Conservation (phyloP, 2,888 invertebrate genomes). For the Conops quadrifasciatus region DNA sequence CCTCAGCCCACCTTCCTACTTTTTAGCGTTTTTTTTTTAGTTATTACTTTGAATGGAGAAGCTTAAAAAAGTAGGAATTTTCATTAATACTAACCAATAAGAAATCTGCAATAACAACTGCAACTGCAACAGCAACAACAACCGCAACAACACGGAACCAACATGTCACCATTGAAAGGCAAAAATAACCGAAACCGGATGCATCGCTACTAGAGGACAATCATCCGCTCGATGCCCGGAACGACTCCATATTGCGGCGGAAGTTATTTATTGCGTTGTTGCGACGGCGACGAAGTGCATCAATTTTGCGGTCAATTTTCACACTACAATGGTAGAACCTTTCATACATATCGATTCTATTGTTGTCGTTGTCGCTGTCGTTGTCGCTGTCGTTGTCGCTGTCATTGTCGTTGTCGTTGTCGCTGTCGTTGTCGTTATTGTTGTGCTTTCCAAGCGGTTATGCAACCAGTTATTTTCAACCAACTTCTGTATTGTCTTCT, state of each 20-base stretch:
- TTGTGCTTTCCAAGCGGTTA: background rate
- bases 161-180: constrained; percentile 65
- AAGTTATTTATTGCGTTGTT: background rate
- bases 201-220: constrained; percentile 82
- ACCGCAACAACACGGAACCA: constrained; percentile 20
- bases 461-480: background rate
- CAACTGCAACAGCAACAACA: constrained; percentile 11
- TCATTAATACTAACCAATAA: no score
- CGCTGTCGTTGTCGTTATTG: constrained; percentile 3
- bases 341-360: background rate
- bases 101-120: constrained; percentile 23
- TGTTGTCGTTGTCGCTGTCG: background rate
- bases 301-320: background rate
- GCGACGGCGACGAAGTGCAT: constrained; percentile 9
- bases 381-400: background rate
- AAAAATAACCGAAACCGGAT: constrained; percentile 80
- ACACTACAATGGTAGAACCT: constrained; percentile 6
- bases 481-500: background rate
- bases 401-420: background rate
- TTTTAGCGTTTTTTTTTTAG: no score
- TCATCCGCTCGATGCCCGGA: constrained; percentile 44
- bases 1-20: no score
- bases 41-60: constrained; percentile 41
- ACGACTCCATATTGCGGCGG: constrained; percentile 17
- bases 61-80: no score